Conservation (phyloP, 2,113 vertebrate genomes). For the Cyanoderma ruficeps region DNA sequence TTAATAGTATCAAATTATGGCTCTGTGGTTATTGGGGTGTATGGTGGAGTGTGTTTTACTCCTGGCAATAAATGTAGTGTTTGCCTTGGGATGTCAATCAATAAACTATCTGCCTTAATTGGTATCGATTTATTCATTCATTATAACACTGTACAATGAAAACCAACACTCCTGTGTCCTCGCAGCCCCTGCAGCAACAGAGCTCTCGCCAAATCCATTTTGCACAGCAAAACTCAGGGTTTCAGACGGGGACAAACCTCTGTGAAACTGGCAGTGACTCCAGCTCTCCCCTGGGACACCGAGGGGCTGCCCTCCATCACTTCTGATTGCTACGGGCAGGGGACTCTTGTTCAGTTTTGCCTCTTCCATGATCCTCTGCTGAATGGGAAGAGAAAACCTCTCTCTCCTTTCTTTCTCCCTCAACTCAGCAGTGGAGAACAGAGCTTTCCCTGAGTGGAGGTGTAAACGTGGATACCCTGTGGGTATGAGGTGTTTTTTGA, state of each 20-base stretch:
- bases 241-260: neutral
- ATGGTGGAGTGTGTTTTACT: neutral
- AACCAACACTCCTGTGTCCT: neutral
- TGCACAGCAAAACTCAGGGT: neutral
- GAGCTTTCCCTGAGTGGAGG: neutral
- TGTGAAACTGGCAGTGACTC: neutral
- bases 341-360: neutral
- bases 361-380: neutral
- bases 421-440: neutral
- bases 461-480: neutral
- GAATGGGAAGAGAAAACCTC: neutral
- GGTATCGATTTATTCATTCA: neutral
- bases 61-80: neutral
- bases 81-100: conserved; percentile 22
- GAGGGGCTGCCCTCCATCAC: neutral
- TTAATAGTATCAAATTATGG: neutral
- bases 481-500: rapidly evolving
- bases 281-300: neutral
- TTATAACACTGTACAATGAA: neutral
- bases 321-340: neutral
- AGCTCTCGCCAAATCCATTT: neutral
- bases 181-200: neutral
- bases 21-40: neutral
- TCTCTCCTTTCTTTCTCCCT: neutral
- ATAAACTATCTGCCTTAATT: conserved; percentile 26